Base-by-base conservation (phyloP, 2,888 invertebrate genomes). In the Dicycla oo region DNA sequence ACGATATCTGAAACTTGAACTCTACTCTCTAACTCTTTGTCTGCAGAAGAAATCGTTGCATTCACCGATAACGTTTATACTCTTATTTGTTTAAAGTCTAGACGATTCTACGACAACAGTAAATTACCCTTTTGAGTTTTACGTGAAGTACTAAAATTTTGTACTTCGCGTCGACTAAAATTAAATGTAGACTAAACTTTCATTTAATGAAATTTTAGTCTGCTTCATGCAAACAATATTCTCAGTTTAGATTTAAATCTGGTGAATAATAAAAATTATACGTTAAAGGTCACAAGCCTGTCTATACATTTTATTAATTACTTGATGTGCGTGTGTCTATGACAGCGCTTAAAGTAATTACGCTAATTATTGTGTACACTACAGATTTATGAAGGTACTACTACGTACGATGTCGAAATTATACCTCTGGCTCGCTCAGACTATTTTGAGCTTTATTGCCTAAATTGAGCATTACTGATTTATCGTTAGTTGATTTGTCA, bases 51-150 rank as follows among this genome's bases (percentile, higher is more conserved):
- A 80, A 83, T 78, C 73, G 73, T 78, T 73, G 77, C 68, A 77
- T 80, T 83, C 75, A 61, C 57, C 47, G 68, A 60, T 40, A 72
- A 53, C 3, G 40, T 69, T 75, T 63, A 69, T 23, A 49, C 51
- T 70, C 68, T 73, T 82, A 78, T 78, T 82, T 81, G 66, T 73
- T 62, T 23, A n/a, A 67, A 30, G 75, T 81, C 84, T 83, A 83
- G 84, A 78, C 76, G 38, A 54, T 49, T 60, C 49, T 26, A 30
- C 38, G 49, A 54, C 54, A 49, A 63, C 23, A 63, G 23, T n/a
- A 43, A 56, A 73, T 54, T 45, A 23, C n/a, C 4, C n/a, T 11
- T 58, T 51, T 51, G 2, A 66, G 40, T 78, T 67, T 58, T 66
- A 78, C 7, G 26, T 13, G 18, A 38, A 45, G 66, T 54, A 20